A percentile compares a stretch with the other conserved stretches of the same genome.
phyloP scores from a whole-genome alignment of 1,140 invertebrate species.

The Trinorchestia longiramus region DNA sequence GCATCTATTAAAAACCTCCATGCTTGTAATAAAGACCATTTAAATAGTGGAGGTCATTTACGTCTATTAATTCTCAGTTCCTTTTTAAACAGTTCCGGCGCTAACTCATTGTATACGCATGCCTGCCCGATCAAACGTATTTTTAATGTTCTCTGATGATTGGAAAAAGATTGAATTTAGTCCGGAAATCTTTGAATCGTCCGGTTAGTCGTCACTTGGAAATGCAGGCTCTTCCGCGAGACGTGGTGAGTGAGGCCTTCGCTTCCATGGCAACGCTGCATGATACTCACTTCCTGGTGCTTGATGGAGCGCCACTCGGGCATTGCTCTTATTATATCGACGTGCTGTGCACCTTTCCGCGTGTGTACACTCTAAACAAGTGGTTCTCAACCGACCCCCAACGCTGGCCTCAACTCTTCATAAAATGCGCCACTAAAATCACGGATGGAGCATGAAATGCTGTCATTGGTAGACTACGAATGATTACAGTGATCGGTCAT shows the following conservation, averaged over 20 bases:
- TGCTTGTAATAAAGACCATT: neutral
- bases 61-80: neutral
- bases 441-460: neutral
- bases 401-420: neutral
- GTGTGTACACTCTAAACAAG: neutral
- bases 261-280: neutral
- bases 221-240: neutral
- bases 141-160: neutral
- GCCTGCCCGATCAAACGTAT: neutral
- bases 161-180: neutral
- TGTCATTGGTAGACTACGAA: no score
- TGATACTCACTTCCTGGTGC: neutral
- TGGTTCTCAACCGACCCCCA: neutral
- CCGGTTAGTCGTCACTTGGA: neutral
- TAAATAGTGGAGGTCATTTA: neutral
- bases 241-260: neutral
- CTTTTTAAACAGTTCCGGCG: neutral
- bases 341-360: neutral
- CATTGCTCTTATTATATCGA: neutral
- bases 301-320: neutral
- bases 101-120: neutral
- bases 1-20: neutral
- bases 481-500: no score
- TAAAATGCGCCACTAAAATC: neutral
- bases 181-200: neutral